These are phyloP conservation scores for Octomys mimax DNA, from an alignment of 2,797 vertebrate genomes.

Conservation along the genomic window DNA sequence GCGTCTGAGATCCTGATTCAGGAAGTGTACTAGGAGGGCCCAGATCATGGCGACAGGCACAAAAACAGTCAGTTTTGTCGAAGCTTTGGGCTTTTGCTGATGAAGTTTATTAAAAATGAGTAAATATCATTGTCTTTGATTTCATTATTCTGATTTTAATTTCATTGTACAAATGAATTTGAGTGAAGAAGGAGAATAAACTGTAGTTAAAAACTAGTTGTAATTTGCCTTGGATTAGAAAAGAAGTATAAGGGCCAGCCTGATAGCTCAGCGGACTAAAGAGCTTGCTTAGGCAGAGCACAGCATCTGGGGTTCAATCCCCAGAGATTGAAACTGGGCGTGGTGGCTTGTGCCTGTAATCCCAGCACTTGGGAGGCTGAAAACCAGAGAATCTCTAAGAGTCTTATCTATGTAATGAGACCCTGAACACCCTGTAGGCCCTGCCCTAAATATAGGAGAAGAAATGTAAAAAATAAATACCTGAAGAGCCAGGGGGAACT, in stretches of 20 bases:
- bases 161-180: conserved; percentile 9
- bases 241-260: background rate
- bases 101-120: conserved; percentile 33
- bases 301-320: too few species aligned
- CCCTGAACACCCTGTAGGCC: too few species aligned
- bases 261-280: too few species aligned
- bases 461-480: background rate
- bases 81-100: conserved; percentile 32
- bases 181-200: background rate
- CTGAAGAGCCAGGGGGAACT: background rate
- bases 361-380: too few species aligned
- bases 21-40: conserved; percentile 67
- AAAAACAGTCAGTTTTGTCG: conserved; percentile 45
- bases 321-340: too few species aligned
- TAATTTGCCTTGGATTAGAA: background rate
- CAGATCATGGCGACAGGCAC: conserved; percentile 71
- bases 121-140: background rate
- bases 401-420: too few species aligned
- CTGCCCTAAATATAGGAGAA: too few species aligned
- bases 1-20: conserved; percentile 72
- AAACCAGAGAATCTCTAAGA: too few species aligned
- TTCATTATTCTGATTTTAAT: conserved; percentile 51
- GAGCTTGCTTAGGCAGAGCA: too few species aligned
- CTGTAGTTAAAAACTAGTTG: conserved; percentile 16
- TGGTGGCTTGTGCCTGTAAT: too few species aligned